Percentiles rank a stretch among this genome's conserved stretches.
These are phyloP conservation scores for Phataginus tetradactyla DNA, from an alignment of 2,797 vertebrate species.

Conservation along the genomic window DNA sequence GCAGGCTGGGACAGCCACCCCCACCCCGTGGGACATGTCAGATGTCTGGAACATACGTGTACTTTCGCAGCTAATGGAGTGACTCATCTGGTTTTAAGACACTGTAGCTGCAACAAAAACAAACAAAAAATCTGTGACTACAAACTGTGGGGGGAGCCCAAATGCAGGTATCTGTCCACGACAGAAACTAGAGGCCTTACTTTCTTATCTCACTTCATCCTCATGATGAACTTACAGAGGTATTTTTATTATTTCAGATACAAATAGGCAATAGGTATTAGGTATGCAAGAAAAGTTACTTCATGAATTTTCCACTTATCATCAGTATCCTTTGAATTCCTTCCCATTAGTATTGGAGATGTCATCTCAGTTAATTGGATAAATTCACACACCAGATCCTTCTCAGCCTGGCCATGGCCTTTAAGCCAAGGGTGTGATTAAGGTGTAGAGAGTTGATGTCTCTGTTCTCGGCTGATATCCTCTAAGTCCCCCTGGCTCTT, in stretches of 20 bases:
- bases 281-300: background rate
- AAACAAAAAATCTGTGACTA: background rate
- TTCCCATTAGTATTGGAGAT: background rate
- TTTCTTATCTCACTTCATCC: background rate
- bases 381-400: background rate
- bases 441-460: no score
- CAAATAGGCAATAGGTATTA: background rate
- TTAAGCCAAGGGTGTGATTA: background rate
- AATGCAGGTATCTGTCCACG: background rate
- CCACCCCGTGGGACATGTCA: no score
- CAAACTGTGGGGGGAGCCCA: no score
- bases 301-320: background rate
- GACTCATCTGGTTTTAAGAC: no score
- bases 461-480: background rate
- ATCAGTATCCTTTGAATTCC: background rate
- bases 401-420: fast-evolving
- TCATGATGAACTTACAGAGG: fast-evolving
- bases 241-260: background rate
- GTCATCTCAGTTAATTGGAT: background rate
- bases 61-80: no score
- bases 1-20: no score
- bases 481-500: background rate
- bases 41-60: no score
- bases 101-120: no score
- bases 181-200: background rate